Evolutionary conservation across 2,113 vertebrate genomes (phyloP).

Genomic region (Tetraodon nigroviridis): DNA sequence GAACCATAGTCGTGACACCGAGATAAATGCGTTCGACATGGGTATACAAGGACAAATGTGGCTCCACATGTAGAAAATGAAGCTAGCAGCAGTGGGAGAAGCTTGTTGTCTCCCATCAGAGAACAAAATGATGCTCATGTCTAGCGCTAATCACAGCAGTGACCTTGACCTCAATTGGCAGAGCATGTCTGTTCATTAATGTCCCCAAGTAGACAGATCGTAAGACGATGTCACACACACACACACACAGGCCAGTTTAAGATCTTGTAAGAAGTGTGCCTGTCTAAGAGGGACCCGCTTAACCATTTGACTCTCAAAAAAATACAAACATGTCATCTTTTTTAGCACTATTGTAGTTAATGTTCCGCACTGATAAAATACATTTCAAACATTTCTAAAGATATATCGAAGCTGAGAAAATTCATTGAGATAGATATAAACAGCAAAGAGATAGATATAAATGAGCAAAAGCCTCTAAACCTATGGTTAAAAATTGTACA

Average conservation of each 20-base stretch:
- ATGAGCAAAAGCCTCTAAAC: too few relatives aligned
- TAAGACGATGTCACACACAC: conserved; percentile 31
- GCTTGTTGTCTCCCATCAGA: conserved; percentile 39
- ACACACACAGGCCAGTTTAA: conserved; percentile 24
- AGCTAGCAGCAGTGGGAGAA: conserved; percentile 25
- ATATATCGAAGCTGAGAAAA: too few relatives aligned
- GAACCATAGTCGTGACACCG: conserved; percentile 23
- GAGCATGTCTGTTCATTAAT: conserved; percentile 55
- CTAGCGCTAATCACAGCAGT: conserved; percentile 45
- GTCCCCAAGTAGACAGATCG: conserved; percentile 28
- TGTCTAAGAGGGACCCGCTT: conserved; percentile 58
- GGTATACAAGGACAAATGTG: conserved; percentile 28
- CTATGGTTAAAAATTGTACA: too few relatives aligned
- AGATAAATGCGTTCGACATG: conserved; percentile 27
- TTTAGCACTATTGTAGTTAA: too few relatives aligned
- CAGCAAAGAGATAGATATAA: too few relatives aligned
- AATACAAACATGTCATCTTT: too few relatives aligned
- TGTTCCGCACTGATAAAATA: too few relatives aligned
- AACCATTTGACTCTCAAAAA: conserved; percentile 58
- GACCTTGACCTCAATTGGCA: conserved; percentile 64
- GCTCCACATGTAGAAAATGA: conserved; percentile 29
- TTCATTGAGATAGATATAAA: too few relatives aligned
- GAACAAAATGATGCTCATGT: conserved; percentile 41
- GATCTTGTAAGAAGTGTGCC: too few relatives aligned
- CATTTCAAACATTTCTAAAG: too few relatives aligned